Conservation (phyloP, 1,140 invertebrate species). For the Proales similis region DNA sequence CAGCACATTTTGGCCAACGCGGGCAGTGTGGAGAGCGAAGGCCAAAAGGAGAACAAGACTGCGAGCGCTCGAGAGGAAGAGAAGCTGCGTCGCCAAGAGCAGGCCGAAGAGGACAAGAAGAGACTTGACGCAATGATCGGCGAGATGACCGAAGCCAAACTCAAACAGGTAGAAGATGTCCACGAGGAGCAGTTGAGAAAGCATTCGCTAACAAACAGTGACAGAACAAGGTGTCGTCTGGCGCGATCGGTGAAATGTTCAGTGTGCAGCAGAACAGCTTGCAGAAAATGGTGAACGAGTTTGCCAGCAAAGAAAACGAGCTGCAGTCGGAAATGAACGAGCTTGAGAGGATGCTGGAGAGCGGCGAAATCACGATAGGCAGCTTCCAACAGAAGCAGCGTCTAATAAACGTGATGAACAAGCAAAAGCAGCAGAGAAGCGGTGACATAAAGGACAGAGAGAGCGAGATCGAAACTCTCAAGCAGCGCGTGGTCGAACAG, state of each 20-base stretch:
- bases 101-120: conserved; percentile 43
- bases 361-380: conserved; percentile 41
- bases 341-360: conserved; percentile 44
- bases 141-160: conserved; percentile 19
- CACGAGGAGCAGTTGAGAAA: conserved; percentile 23
- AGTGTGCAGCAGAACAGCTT: conserved; percentile 53
- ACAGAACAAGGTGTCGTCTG: conserved; percentile 52
- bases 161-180: background rate
- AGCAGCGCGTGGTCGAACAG: conserved; percentile 46
- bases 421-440: conserved; percentile 45
- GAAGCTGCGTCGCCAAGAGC: background rate
- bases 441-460: conserved; percentile 51
- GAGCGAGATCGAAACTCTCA: conserved; percentile 45
- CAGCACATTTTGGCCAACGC: conserved; percentile 37
- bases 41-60: background rate
- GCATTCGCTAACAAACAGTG: background rate
- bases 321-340: conserved; percentile 51
- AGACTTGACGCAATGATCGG: conserved; percentile 39
- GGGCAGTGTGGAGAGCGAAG: background rate
- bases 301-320: conserved; percentile 45
- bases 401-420: conserved; percentile 45
- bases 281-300: conserved; percentile 52
- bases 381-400: conserved; percentile 52
- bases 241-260: conserved; percentile 52
- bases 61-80: background rate